These are phyloP conservation scores for Phanerotoma sp. DNA, from an alignment of 2,888 invertebrate species.

Conservation along the genomic window DNA sequence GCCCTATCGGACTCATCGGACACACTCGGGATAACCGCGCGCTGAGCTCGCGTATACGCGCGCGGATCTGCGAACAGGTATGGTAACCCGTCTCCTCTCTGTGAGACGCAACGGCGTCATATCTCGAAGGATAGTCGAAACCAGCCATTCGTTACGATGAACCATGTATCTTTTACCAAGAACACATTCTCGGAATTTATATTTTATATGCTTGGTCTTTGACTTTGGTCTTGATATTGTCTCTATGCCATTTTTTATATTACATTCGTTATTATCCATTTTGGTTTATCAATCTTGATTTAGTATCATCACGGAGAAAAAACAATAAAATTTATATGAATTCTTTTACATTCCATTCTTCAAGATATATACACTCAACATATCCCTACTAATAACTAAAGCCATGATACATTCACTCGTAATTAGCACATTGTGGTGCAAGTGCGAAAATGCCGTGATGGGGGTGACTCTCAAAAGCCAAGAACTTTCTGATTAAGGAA, in stretches of 20 bases:
- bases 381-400: too few species aligned
- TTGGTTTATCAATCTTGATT: too few species aligned
- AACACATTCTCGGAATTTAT: slow-evolving; percentile 8
- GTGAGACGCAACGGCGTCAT: slow-evolving; percentile 16
- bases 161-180: slow-evolving; percentile 6
- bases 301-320: too few species aligned
- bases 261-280: too few species aligned
- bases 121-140: slow-evolving; percentile 25
- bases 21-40: slow-evolving; percentile 35
- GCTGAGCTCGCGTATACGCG: slow-evolving; percentile 7
- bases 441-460: too few species aligned
- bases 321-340: too few species aligned
- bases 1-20: slow-evolving; percentile 55
- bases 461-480: too few species aligned
- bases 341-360: too few species aligned
- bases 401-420: too few species aligned
- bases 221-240: not conserved
- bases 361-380: too few species aligned
- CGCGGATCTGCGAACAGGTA: slow-evolving; percentile 12
- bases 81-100: not conserved
- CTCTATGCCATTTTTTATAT: not conserved
- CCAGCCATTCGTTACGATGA: slow-evolving; percentile 22
- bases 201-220: not conserved
- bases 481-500: too few species aligned
- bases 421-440: too few species aligned